phyloP scores from a whole-genome alignment of 2,888 invertebrate genomes.

The Phyllotreta striolata region DNA sequence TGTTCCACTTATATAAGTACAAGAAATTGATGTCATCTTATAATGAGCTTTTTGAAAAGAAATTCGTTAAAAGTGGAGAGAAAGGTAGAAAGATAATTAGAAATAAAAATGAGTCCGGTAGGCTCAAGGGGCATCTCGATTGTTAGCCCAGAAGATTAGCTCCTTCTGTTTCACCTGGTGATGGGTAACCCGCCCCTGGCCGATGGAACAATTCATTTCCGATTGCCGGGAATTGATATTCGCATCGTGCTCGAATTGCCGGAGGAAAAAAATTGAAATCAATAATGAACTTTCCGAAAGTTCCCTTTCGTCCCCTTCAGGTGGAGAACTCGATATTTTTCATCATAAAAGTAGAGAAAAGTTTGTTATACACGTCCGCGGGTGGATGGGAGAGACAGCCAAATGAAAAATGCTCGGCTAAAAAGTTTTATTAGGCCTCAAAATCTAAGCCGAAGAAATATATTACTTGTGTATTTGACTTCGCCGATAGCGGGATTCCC shows the following conservation, averaged over 20 bases:
- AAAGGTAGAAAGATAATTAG: too few species aligned
- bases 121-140: too few species aligned
- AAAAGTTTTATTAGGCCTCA: constrained; percentile 29
- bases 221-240: constrained; percentile 19
- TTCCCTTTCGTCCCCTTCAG: constrained; percentile 22
- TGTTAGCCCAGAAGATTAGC: background rate
- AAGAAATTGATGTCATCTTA: constrained; percentile 1
- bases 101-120: too few species aligned
- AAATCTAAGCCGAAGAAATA: constrained; percentile 23
- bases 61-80: too few species aligned
- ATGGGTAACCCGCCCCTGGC: background rate
- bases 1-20: too few species aligned
- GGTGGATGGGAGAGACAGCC: constrained; percentile 27
- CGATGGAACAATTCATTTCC: constrained; percentile 16
- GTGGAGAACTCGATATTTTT: constrained; percentile 32
- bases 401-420: constrained; percentile 28
- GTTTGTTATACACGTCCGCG: constrained; percentile 32
- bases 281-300: constrained; percentile 30
- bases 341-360: constrained; percentile 31
- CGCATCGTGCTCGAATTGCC: constrained; percentile 20
- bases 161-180: background rate
- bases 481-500: background rate
- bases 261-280: constrained; percentile 28
- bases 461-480: constrained; percentile 21
- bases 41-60: background rate